These are phyloP conservation scores for rat (Rattus norvegicus) DNA, from an alignment of 2,113 vertebrate genomes.

Conservation along the genomic window DNA sequence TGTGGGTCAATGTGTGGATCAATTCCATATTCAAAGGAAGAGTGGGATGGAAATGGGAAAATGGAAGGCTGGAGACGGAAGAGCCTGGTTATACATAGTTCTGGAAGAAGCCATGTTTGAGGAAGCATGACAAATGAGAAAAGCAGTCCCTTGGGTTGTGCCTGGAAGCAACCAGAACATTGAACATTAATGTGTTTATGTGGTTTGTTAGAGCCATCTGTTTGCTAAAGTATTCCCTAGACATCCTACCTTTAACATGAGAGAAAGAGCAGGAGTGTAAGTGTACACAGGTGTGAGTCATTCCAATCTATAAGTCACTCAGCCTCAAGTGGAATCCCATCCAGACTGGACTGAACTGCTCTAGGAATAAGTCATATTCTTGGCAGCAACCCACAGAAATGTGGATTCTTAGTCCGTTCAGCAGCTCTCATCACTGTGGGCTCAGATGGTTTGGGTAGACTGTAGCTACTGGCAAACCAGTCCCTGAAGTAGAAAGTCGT, in stretches of 20 bases:
- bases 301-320: not conserved
- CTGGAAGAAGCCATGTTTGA: not conserved
- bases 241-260: not conserved
- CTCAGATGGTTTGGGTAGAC: not conserved
- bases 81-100: not conserved
- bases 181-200: fast-evolving
- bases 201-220: not conserved
- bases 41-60: too few species aligned
- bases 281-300: not conserved
- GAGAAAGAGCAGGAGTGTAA: not conserved
- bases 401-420: not conserved
- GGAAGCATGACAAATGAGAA: not conserved
- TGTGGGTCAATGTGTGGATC: fast-evolving
- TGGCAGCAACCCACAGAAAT: not conserved
- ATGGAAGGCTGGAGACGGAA: not conserved
- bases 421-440: not conserved
- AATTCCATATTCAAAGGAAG: fast-evolving
- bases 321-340: not conserved
- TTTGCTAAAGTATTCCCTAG: not conserved
- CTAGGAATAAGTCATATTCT: not conserved
- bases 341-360: not conserved
- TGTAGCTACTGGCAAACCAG: not conserved
- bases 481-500: not conserved
- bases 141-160: not conserved
- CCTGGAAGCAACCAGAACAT: not conserved